phyloP scores from a whole-genome alignment of 2,888 invertebrate species.

The Abrostola triplasia region DNA sequence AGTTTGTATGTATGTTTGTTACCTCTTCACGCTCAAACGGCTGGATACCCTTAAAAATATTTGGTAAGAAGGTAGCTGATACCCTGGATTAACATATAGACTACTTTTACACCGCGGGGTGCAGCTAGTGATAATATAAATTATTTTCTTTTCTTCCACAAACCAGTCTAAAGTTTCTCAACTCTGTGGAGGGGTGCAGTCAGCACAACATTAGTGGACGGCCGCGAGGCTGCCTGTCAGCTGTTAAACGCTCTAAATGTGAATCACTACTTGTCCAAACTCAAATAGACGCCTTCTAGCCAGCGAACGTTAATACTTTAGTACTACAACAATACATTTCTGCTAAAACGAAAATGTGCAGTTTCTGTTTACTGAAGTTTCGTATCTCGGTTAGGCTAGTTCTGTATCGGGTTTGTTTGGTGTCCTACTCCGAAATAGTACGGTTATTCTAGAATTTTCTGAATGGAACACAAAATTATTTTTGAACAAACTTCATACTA shows the following conservation, averaged over 20 bases:
- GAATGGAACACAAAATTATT: too few relatives aligned
- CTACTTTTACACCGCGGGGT: too few relatives aligned
- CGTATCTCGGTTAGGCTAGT: not conserved
- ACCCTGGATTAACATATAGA: too few relatives aligned
- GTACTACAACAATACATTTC: constrained; percentile 40
- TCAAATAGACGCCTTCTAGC: constrained; percentile 58
- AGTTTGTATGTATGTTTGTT: too few relatives aligned
- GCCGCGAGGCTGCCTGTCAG: constrained; percentile 65
- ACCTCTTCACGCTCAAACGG: too few relatives aligned
- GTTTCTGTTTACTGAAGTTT: constrained; percentile 5
- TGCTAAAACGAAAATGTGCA: constrained; percentile 22
- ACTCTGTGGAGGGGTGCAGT: constrained; percentile 62
- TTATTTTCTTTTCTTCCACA: not conserved
- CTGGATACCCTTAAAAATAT: too few relatives aligned
- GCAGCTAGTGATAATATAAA: too few relatives aligned
- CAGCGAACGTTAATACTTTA: constrained; percentile 42
- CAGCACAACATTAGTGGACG: constrained; percentile 70
- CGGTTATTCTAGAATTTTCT: too few relatives aligned
- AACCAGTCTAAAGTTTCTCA: constrained; percentile 39
- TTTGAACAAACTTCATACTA: too few relatives aligned
- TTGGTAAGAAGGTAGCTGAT: too few relatives aligned
- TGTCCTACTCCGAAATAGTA: too few relatives aligned
- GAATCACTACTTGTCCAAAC: constrained; percentile 62
- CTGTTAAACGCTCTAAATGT: constrained; percentile 62
- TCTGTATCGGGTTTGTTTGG: too few relatives aligned